phyloP scores from a whole-genome alignment of 64 coral and sea anemone species.

The Anthopleura sola region DNA sequence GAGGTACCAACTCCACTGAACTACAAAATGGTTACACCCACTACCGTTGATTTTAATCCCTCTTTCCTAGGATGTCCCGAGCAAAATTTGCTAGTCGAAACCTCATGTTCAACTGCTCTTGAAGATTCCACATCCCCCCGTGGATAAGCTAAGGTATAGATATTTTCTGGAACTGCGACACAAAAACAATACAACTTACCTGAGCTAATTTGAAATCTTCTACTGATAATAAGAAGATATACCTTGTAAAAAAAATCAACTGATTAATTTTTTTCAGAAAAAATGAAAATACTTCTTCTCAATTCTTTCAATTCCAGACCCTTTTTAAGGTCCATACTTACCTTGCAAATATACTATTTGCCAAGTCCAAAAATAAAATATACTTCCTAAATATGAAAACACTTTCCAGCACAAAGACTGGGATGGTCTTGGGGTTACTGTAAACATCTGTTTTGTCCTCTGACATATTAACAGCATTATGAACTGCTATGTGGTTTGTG shows the following conservation, averaged over 20 bases:
- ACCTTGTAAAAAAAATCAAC: constrained; percentile 19
- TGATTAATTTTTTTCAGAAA: background rate
- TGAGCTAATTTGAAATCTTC: constrained; percentile 31
- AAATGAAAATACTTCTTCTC: background rate
- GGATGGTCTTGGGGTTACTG: constrained; percentile 7
- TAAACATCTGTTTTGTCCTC: background rate
- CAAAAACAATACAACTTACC: constrained; percentile 1
- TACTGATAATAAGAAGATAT: constrained; percentile 42
- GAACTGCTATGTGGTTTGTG: constrained; percentile 79
- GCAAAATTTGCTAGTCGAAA: no score
- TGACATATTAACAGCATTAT: constrained; percentile 57
- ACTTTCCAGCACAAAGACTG: constrained; percentile 68
- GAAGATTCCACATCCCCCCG: no score
- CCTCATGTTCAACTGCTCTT: no score
- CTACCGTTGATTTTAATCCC: no score
- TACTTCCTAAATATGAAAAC: constrained; percentile 76
- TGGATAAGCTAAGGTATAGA: background rate
- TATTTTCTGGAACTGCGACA: background rate
- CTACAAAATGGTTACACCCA: no score
- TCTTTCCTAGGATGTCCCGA: no score
- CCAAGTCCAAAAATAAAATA: constrained; percentile 51
- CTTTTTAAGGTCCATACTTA: background rate
- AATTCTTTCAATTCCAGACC: no score
- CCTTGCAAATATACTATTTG: constrained; percentile 33
- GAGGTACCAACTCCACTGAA: no score